These are phyloP conservation scores for Pandion haliaetus DNA, from an alignment of 2,113 vertebrate species.

Conservation along the genomic window DNA sequence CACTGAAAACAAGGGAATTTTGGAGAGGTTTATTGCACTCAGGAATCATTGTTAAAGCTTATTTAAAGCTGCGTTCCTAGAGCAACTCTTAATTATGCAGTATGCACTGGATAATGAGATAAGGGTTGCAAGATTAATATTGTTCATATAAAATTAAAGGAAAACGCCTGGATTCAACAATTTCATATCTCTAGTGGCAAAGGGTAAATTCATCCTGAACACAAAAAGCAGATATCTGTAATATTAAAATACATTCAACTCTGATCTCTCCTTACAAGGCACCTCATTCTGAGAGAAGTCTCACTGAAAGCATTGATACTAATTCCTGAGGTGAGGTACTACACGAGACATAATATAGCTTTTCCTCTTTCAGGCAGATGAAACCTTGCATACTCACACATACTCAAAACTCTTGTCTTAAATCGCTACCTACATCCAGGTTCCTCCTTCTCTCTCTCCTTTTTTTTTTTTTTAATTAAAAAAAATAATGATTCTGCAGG, in stretches of 20 bases:
- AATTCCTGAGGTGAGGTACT: background rate
- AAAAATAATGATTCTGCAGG: background rate
- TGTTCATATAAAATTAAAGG: background rate
- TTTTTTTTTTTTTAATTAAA: no score
- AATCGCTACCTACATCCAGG: background rate
- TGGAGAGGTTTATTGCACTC: background rate
- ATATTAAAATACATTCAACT: background rate
- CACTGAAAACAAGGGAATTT: background rate
- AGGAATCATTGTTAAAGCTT: background rate
- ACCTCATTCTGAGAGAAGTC: background rate
- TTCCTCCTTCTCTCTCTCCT: background rate
- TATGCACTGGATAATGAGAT: background rate
- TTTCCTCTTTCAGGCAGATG: background rate
- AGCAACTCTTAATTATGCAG: background rate
- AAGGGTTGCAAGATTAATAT: background rate
- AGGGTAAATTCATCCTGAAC: background rate
- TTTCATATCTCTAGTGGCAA: background rate
- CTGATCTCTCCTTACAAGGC: background rate
- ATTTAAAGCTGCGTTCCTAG: background rate
- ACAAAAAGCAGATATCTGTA: background rate
- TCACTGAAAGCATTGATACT: background rate
- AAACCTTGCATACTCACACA: background rate
- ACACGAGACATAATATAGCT: rapidly evolving
- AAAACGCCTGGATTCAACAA: background rate
- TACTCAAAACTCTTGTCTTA: background rate